Percentiles rank a stretch among this genome's conserved stretches.
These are phyloP conservation scores for Drosophila lacertosa DNA, from an alignment of 1,140 invertebrate genomes.

Conservation along the genomic window DNA sequence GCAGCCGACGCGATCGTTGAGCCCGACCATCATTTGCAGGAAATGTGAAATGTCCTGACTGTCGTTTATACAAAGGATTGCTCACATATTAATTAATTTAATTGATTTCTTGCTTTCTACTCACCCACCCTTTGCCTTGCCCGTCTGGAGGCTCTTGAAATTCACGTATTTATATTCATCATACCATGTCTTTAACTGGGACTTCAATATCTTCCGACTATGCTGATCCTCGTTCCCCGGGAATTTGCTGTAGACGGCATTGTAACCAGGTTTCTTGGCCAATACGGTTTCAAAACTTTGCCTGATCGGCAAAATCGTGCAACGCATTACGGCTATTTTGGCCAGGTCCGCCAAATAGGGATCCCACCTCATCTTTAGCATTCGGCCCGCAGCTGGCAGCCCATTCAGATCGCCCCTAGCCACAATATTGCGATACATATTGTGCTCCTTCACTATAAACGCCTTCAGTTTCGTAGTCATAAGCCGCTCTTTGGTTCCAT, in stretches of 20 bases:
- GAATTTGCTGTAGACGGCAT: constrained; percentile 7
- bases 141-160: neutral
- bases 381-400: constrained; percentile 5
- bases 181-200: constrained; percentile 24
- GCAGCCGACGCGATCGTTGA: constrained; percentile 32
- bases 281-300: neutral
- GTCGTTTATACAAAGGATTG: neutral
- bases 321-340: neutral
- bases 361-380: constrained; percentile 39
- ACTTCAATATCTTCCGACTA: neutral
- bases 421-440: constrained; percentile 30
- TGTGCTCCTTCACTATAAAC: constrained; percentile 21
- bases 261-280: constrained; percentile 10
- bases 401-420: constrained; percentile 5
- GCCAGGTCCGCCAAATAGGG: constrained; percentile 19
- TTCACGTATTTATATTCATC: constrained; percentile 13
- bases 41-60: constrained; percentile 30
- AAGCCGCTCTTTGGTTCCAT: no score
- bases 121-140: neutral
- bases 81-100: no score
- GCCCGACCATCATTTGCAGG: constrained; percentile 9
- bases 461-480: neutral
- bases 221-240: neutral
- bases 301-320: neutral
- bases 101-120: neutral